Conservation (phyloP, 2,113 vertebrate genomes). For the Notothenia rossii region DNA sequence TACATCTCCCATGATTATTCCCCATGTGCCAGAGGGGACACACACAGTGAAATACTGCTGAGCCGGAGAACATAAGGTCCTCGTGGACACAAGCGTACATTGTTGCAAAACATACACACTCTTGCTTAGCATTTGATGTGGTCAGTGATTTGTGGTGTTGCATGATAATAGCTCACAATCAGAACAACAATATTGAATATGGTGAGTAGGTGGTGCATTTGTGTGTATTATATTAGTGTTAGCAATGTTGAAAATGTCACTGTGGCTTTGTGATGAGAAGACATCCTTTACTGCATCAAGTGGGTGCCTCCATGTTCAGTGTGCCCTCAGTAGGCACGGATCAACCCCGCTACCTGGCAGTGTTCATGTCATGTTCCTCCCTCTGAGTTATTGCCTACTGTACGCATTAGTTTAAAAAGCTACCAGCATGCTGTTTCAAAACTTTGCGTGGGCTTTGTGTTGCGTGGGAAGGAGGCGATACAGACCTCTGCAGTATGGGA, state of each 20-base stretch:
- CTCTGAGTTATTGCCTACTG: background rate
- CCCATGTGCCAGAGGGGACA: background rate
- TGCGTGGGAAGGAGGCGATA: constrained; percentile 57
- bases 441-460: constrained; percentile 58
- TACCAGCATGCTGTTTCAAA: constrained; percentile 38
- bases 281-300: constrained; percentile 1
- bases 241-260: constrained; percentile 32
- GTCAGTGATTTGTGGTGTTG: constrained; percentile 15
- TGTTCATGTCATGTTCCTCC: constrained; percentile 19
- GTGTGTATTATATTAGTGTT: constrained; percentile 30
- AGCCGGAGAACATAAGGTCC: constrained; percentile 7
- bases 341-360: constrained; percentile 26
- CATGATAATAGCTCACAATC: constrained; percentile 1
- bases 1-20: constrained; percentile 28
- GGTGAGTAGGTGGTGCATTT: constrained; percentile 54
- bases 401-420: constrained; percentile 10
- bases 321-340: constrained; percentile 39
- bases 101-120: background rate
- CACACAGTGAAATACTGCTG: background rate
- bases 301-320: background rate
- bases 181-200: constrained; percentile 35
- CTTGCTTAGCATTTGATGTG: background rate
- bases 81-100: background rate
- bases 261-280: background rate
- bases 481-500: constrained; percentile 51